These are phyloP conservation scores for Tachina fera DNA, from an alignment of 2,888 invertebrate species.

Conservation along the genomic window DNA sequence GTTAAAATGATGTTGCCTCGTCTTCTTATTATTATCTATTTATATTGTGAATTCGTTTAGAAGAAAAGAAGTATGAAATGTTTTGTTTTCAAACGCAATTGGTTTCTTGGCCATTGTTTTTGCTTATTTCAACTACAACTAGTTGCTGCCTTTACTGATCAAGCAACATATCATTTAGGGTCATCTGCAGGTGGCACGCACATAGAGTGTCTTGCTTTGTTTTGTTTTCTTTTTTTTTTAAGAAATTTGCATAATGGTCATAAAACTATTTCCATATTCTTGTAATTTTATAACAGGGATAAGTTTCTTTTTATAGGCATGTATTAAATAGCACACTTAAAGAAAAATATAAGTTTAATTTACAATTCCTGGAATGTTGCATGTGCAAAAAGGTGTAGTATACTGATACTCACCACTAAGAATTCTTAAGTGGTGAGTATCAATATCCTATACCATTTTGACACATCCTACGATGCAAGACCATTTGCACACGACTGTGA, in stretches of 20 bases:
- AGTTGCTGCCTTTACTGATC: constrained; percentile 28
- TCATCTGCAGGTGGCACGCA: constrained; percentile 57
- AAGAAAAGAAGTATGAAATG: constrained; percentile 14
- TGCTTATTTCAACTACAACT: neutral
- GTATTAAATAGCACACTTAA: neutral
- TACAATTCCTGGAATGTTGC: too few relatives aligned
- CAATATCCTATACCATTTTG: too few relatives aligned
- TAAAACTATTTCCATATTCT: neutral
- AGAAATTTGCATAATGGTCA: constrained; percentile 33
- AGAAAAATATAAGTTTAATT: too few relatives aligned
- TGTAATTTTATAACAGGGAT: neutral
- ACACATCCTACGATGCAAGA: too few relatives aligned
- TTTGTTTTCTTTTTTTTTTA: constrained; percentile 32
- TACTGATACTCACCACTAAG: too few relatives aligned
- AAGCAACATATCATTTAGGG: constrained; percentile 49
- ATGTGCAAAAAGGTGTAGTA: too few relatives aligned
- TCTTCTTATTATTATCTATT: constrained; percentile 34
- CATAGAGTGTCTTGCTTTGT: constrained; percentile 18
- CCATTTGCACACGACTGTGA: too few relatives aligned
- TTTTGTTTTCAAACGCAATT: constrained; percentile 47
- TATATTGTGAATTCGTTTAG: constrained; percentile 19
- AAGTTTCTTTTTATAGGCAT: neutral
- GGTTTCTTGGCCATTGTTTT: constrained; percentile 42
- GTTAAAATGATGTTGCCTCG: constrained; percentile 52
- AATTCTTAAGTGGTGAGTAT: too few relatives aligned